phyloP scores from a whole-genome alignment of 2,888 invertebrate species.

The Bruchidius siliquastri region DNA sequence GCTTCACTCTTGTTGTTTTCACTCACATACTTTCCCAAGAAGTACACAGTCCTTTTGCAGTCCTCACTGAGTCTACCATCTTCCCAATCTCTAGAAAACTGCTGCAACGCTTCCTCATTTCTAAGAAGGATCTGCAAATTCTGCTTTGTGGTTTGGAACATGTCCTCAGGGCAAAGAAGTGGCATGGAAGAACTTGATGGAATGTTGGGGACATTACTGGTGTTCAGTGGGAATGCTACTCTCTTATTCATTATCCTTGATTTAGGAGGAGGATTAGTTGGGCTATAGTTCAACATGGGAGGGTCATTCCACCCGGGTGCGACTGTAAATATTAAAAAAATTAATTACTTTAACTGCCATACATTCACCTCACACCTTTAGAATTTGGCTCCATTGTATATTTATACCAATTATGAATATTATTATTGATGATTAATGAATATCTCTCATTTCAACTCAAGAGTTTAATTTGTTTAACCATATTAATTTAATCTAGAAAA shows the following conservation, averaged over 20 bases:
- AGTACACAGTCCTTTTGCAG: constrained; percentile 9
- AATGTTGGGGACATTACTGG: constrained; percentile 4
- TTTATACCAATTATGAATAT: too few species aligned
- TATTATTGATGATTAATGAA: too few species aligned
- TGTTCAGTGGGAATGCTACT: constrained; percentile 32
- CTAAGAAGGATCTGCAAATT: constrained; percentile 9
- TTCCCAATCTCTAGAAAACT: constrained; percentile 14
- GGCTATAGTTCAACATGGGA: constrained; percentile 34
- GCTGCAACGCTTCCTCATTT: constrained; percentile 9
- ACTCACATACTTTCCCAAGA: constrained; percentile 12
- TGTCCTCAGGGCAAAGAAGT: background rate
- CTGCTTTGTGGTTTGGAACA: constrained; percentile 9
- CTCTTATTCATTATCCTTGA: constrained; percentile 35
- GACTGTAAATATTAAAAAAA: constrained; percentile 16
- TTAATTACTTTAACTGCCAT: background rate
- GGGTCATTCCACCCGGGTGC: constrained; percentile 40
- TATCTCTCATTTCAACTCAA: too few species aligned
- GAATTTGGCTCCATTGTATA: background rate
- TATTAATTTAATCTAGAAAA: too few species aligned
- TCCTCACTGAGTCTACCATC: constrained; percentile 11
- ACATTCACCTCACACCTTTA: background rate
- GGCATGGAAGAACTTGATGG: constrained; percentile 8
- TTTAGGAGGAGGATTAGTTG: constrained; percentile 36
- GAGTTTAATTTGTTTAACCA: too few species aligned
- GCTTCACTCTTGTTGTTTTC: constrained; percentile 2